Conservation (phyloP, 2,888 invertebrate genomes). For the Seladonia tumulorum region DNA sequence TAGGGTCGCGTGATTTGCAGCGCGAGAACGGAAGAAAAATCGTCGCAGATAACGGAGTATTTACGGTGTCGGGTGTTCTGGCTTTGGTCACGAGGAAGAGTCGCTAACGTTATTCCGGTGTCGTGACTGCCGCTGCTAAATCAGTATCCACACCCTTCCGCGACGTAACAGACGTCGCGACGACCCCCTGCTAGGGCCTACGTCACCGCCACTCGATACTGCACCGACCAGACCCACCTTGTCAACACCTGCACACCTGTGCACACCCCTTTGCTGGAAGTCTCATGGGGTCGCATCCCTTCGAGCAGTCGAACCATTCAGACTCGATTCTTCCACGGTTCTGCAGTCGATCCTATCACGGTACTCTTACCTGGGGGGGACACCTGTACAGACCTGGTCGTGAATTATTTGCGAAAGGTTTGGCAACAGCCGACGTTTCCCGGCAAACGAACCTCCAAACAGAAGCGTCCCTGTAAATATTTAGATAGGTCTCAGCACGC, state of each 20-base stretch:
- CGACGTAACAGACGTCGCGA: constrained; percentile 60
- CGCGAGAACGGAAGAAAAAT: constrained; percentile 51
- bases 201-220: constrained; percentile 35
- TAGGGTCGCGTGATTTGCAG: constrained; percentile 37
- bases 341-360: too few relatives aligned
- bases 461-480: neutral
- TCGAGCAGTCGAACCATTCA: neutral
- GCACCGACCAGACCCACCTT: constrained; percentile 26
- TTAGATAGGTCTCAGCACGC: neutral
- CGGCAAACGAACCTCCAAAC: neutral
- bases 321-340: neutral
- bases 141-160: constrained; percentile 69
- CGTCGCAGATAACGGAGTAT: constrained; percentile 54
- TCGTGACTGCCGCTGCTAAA: constrained; percentile 73
- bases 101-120: constrained; percentile 40
- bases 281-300: neutral
- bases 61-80: constrained; percentile 26
- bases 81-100: constrained; percentile 23
- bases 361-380: neutral
- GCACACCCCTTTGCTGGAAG: neutral
- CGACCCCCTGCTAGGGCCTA: constrained; percentile 31
- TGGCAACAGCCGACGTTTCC: neutral
- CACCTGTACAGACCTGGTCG: neutral
- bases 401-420: neutral
- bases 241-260: constrained; percentile 34